Conservation (phyloP, 1,140 invertebrate genomes). For the Pseudomyrmex gracilis region DNA sequence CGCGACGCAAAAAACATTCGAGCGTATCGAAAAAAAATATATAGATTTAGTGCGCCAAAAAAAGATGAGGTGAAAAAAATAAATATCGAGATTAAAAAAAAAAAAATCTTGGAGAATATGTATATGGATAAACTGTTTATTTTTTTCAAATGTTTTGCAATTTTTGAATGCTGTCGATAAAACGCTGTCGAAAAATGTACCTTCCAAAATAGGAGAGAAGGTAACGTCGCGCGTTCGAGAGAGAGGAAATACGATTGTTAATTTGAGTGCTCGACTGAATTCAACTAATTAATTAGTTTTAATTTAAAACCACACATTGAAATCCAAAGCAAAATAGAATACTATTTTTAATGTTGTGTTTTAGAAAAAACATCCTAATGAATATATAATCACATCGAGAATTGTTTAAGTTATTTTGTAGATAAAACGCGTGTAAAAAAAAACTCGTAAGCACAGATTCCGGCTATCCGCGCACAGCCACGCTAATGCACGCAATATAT, state of each 20-base stretch:
- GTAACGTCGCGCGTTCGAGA: no score
- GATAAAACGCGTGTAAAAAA: background rate
- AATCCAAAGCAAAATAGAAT: no score
- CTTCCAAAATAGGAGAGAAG: background rate
- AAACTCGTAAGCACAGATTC: background rate
- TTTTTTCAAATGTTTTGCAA: constrained; percentile 28
- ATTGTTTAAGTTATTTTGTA: background rate
- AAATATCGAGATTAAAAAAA: constrained; percentile 12
- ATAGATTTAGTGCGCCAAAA: constrained; percentile 22
- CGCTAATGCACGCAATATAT: background rate
- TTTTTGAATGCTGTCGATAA: background rate
- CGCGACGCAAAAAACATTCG: constrained; percentile 41
- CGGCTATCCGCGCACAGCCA: background rate
- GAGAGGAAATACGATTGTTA: no score
- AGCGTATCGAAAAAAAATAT: constrained; percentile 20
- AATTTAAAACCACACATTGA: no score
- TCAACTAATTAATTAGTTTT: no score
- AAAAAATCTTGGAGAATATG: constrained; percentile 33
- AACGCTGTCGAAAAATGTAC: background rate
- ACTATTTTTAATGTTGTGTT: no score
- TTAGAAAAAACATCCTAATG: background rate
- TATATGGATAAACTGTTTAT: constrained; percentile 39
- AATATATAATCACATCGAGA: background rate
- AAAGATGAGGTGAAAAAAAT: constrained; percentile 17
- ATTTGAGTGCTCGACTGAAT: no score